Evolutionary conservation across 2,113 vertebrate species (phyloP).

Genomic region (Halcyon senegalensis): DNA sequence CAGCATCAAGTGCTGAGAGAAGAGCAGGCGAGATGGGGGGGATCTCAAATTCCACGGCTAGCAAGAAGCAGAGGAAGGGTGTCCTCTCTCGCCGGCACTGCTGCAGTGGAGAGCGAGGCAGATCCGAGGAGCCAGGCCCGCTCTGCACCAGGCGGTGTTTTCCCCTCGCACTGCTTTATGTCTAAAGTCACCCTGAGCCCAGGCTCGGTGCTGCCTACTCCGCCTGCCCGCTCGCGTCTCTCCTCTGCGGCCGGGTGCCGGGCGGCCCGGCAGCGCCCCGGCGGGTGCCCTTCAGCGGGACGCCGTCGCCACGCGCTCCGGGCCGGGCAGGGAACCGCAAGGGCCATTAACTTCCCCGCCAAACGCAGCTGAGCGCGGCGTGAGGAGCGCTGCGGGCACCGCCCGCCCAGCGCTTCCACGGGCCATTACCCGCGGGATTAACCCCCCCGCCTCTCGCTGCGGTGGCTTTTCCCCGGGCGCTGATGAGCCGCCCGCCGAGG

Average conservation of each 20-base stretch:
- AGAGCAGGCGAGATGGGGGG: background rate
- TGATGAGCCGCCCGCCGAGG: too few species aligned
- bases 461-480: too few species aligned
- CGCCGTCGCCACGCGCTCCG: too few species aligned
- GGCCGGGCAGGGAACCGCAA: too few species aligned
- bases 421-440: too few species aligned
- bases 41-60: background rate
- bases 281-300: too few species aligned
- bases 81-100: background rate
- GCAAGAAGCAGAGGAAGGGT: background rate
- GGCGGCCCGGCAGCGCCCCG: background rate
- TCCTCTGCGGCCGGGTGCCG: background rate
- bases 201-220: background rate
- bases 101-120: fast-evolving
- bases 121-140: background rate
- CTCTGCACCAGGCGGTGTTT: background rate
- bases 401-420: too few species aligned
- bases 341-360: too few species aligned
- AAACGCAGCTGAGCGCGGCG: too few species aligned
- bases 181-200: background rate
- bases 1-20: background rate
- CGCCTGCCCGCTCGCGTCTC: background rate
- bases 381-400: too few species aligned
- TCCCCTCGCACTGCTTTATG: background rate
- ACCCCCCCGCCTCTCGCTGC: too few species aligned